These are phyloP conservation scores for Phoxinus dragarum DNA, from an alignment of 2,797 vertebrate genomes.

Conservation along the genomic window DNA sequence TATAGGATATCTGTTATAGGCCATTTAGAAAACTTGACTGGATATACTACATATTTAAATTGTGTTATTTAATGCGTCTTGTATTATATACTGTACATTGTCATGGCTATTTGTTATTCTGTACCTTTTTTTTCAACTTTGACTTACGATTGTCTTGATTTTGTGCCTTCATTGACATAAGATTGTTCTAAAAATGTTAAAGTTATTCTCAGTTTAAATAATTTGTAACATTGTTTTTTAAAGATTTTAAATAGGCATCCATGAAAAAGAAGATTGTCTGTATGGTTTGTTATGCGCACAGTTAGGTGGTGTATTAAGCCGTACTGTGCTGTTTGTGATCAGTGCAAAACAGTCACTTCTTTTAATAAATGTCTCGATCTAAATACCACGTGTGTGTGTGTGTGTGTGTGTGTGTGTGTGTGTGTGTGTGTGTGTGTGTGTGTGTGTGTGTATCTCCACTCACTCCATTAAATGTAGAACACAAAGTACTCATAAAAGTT, in stretches of 20 bases:
- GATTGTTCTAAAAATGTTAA: constrained; percentile 42
- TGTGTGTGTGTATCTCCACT: neutral
- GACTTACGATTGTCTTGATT: constrained; percentile 51
- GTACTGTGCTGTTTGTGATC: constrained; percentile 31
- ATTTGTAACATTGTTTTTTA: constrained; percentile 31
- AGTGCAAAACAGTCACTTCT: constrained; percentile 29
- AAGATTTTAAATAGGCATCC: constrained; percentile 20
- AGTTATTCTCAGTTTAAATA: constrained; percentile 19
- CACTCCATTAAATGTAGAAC: constrained; percentile 21
- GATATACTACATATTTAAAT: constrained; percentile 71
- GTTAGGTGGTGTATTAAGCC: constrained; percentile 39
- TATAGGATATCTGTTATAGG: constrained; percentile 38
- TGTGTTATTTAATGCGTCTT: constrained; percentile 83
- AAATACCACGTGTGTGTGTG: neutral
- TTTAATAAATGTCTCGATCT: constrained; percentile 56
- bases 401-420: neutral
- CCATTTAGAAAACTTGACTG: constrained; percentile 79
- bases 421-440: neutral
- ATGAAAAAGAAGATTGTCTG: constrained; percentile 19
- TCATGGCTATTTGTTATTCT: constrained; percentile 66
- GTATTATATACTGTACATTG: constrained; percentile 82
- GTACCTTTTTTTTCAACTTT: constrained; percentile 27
- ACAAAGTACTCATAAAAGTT: constrained; percentile 29
- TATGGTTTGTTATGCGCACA: constrained; percentile 26
- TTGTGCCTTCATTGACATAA: constrained; percentile 56